Evolutionary conservation across 2,888 invertebrate species (phyloP).

Genomic region (Erebia palarica): DNA sequence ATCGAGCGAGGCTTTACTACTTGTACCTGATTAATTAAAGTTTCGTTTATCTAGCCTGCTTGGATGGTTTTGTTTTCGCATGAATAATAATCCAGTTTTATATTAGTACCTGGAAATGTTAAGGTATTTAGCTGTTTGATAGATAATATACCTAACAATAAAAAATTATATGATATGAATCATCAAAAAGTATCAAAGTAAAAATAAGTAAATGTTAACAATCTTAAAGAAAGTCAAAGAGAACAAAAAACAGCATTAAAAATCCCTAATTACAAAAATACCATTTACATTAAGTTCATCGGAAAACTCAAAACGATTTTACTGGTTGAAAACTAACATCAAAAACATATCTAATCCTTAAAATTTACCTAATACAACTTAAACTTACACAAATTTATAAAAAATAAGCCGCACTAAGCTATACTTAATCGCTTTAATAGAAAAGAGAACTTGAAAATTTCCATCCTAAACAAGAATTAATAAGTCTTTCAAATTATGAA

Average conservation of each 20-base stretch:
- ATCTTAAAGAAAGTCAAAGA: no score
- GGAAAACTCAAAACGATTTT: no score
- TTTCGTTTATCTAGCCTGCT: conserved; percentile 51
- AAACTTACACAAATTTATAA: no score
- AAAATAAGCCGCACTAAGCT: no score
- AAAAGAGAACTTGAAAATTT: background rate
- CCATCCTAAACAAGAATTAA: conserved; percentile 21
- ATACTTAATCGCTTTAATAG: background rate
- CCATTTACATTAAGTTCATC: no score
- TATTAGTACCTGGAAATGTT: conserved; percentile 41
- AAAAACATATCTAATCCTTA: no score
- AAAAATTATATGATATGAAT: background rate
- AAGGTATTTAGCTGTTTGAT: background rate
- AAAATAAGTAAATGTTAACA: no score
- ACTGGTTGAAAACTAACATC: no score
- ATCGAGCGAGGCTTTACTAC: conserved; percentile 55
- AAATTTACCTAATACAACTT: no score
- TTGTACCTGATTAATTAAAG: conserved; percentile 61
- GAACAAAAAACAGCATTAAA: no score
- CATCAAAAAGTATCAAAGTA: background rate
- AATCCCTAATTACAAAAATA: no score
- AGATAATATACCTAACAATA: background rate
- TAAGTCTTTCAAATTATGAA: conserved; percentile 24
- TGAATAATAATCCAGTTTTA: conserved; percentile 10
- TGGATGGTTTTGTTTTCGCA: conserved; percentile 21